Percentiles rank a stretch among this genome's conserved stretches.
Conservation (phyloP, 2,888 invertebrate species). For the Thereva unica region DNA sequence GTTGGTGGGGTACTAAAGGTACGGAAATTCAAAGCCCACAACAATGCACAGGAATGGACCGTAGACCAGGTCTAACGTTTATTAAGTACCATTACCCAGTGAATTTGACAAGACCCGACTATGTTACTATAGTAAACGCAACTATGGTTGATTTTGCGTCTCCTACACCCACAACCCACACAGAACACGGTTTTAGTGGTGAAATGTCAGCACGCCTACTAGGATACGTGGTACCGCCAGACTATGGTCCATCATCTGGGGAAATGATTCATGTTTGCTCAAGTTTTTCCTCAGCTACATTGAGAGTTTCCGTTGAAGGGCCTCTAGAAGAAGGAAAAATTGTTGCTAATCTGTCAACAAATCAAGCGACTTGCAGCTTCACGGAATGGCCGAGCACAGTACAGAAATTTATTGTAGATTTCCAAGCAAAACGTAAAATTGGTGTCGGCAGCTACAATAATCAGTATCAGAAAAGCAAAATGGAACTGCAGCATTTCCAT, state of each 20-base stretch:
- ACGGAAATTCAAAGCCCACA: constrained; percentile 73
- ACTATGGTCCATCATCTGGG: constrained; percentile 64
- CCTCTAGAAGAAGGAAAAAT: constrained; percentile 57
- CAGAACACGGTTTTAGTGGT: constrained; percentile 70
- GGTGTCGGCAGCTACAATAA: constrained; percentile 62
- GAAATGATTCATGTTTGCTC: constrained; percentile 78
- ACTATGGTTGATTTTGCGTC: constrained; percentile 81
- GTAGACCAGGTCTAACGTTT: constrained; percentile 86
- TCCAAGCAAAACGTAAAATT: constrained; percentile 67
- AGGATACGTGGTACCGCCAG: constrained; percentile 82
- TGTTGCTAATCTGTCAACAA: constrained; percentile 68
- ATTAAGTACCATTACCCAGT: constrained; percentile 86
- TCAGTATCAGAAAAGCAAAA: constrained; percentile 74
- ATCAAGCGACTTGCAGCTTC: constrained; percentile 70
- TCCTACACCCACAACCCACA: constrained; percentile 70
- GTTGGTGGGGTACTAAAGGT: constrained; percentile 90
- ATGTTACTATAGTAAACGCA: constrained; percentile 82
- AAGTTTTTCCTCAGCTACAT: constrained; percentile 73
- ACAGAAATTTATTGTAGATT: constrained; percentile 70
- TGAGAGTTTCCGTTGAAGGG: constrained; percentile 62
- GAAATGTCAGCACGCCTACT: constrained; percentile 75
- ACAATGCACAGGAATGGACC: constrained; percentile 77
- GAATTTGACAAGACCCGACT: constrained; percentile 86
- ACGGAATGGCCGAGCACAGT: constrained; percentile 69
- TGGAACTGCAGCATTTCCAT: constrained; percentile 78